Evolutionary conservation across 2,113 vertebrate species (phyloP), one percentile per base, ranked within the genome.

Genomic region (Motacilla tschutschensis): DNA sequence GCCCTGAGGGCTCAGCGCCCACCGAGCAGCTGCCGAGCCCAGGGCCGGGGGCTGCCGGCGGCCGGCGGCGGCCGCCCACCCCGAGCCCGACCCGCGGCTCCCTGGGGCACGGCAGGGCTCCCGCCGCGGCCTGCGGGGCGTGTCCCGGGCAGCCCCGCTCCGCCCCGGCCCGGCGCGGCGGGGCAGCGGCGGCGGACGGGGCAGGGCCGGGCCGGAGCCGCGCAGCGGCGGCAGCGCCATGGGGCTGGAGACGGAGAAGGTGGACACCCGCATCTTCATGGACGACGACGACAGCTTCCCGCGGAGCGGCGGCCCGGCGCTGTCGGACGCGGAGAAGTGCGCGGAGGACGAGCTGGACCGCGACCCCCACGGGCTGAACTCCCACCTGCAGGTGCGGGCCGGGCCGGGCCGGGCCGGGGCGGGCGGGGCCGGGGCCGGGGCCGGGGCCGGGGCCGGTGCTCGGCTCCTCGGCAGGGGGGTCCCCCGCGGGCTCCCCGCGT

Each of bases 381-480:
- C 96, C 47, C 97, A 98, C 81, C 91, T 99, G 60, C 97, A 98
- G 98, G 98, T 99, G 79, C 38, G 38, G 51, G 29, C 55, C 26
- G 48, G 48, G 48, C 50, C 3, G 60, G 62, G 51, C 24, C 38
- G 40, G 51, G 33, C 38, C 2, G 59, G 55, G 50, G n/a, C n/a
- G n/a, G n/a, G 21, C 12, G 28, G 38, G 43, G 33, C 15, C 13
- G 31, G 70, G 8, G 41, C 41, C 3, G 16, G 5, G 8, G 57
- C 24, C 3, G 22, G 48, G 36, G 6, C 7, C 14, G 14, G 53
- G 48, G 58, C 24, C 12, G 15, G 50, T 31, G 53, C 22, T 29
- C 25, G 50, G 44, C 14, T 13, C 6, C 25, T 2, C 5, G 43
- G 36, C 7, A 8, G 69, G 10, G 40, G 65, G 8, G 20, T 25